Base-by-base conservation (phyloP, 2,888 invertebrate species). In the Exocentrus adspersus region DNA sequence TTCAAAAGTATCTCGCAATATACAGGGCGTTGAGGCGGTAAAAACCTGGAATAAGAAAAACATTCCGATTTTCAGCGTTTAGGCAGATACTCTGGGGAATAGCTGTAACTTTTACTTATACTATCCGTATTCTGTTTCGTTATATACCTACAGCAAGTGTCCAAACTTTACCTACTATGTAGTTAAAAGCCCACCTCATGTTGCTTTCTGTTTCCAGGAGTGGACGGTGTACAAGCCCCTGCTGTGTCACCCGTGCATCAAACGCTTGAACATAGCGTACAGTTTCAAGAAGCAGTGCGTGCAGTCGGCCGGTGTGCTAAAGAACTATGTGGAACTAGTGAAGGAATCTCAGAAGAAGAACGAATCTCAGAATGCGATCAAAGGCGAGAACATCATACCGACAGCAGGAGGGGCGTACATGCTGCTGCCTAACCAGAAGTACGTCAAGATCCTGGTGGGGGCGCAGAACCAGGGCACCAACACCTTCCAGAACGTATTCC, bases 201-300 rank as follows among this genome's bases (percentile, higher is more conserved):
- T n/a, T 62, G 65, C 68, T 64, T 63, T 62, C 51, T 24, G 1
- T 48, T 63, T 59, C 42, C 48, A 82, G 82, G 78, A 81, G 72
- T 82, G 82, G 82, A 72, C 71, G 3, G 69, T 71, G 21, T 78
- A 75, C 67, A 79, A 79, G 64, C 78, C 81, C 43, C 66, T 80
- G 37, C 69, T 82, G 67, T 82, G 82, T 68, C 78, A 79, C 60
- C 75, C 77, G 14, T 82, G 82, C 66, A 78, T 81, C 24, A 77
- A 78, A 63, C 77, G 78, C 52, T 69, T 82, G 57, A 80, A 81
- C 64, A 74, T 76, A 54, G 79, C 80, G 0, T 80, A 80, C 68
- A 76, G 77, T 59, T 82, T 82, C 68, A 81, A 80, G 70, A 79
- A 78, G 64, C 79, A 80, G 69, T 81, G 81, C 71, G 72, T 80